phyloP scores from a whole-genome alignment of 2,888 invertebrate species.

The Cryptocheilus praepositus region DNA sequence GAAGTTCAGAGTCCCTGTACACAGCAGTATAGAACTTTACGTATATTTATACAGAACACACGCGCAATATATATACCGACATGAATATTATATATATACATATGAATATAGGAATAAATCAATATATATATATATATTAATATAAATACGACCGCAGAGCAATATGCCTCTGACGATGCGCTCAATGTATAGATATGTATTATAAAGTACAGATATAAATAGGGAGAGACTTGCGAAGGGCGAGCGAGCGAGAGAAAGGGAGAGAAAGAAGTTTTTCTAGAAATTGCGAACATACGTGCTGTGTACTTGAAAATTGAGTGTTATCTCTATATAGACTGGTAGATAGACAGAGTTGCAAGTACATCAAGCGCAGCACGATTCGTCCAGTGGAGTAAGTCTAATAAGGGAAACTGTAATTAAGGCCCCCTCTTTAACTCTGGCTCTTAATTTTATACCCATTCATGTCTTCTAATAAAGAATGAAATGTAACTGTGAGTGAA shows the following conservation, averaged over 20 bases:
- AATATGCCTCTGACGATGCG: slow-evolving; percentile 40
- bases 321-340: neutral
- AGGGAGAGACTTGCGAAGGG: neutral
- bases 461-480: slow-evolving; percentile 1
- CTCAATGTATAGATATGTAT: slow-evolving; percentile 62
- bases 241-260: slow-evolving; percentile 7
- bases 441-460: slow-evolving; percentile 27
- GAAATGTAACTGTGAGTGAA: no score
- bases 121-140: slow-evolving; percentile 27
- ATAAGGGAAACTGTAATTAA: slow-evolving; percentile 13
- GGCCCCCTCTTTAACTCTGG: slow-evolving; percentile 5
- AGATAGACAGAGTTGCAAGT: slow-evolving; percentile 9
- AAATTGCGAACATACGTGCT: slow-evolving; percentile 16
- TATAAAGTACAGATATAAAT: slow-evolving; percentile 13
- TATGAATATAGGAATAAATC: slow-evolving; percentile 15
- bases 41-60: slow-evolving; percentile 18
- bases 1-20: slow-evolving; percentile 54
- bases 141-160: slow-evolving; percentile 14
- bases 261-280: slow-evolving; percentile 6
- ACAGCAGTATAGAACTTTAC: slow-evolving; percentile 11
- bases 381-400: slow-evolving; percentile 5
- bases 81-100: slow-evolving; percentile 22
- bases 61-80: neutral
- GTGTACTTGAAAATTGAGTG: neutral
- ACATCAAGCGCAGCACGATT: slow-evolving; percentile 11